Base-by-base conservation (phyloP, 2,888 invertebrate species). In the Agrilus mali region DNA sequence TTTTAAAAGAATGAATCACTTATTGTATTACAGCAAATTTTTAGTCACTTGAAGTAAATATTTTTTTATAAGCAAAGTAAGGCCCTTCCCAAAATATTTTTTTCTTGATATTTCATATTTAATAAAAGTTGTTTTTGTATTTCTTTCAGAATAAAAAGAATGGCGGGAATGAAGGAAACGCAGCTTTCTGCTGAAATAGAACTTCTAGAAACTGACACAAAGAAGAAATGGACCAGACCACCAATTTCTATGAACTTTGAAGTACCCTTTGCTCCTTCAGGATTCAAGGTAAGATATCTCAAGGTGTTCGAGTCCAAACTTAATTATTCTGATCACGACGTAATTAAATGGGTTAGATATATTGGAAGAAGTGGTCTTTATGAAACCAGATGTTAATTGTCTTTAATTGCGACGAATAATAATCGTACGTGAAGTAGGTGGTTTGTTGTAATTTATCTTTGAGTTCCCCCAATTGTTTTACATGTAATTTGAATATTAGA, bases 221-320 rank as follows among this genome's bases (percentile, higher is more conserved):
- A 98, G 71, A 98, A 98, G 73, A 99, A 99, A 67, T 99, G 98
- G 98, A 99, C 98, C 14, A 78, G 98, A 37, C 98, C 98, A 17
- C 98, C 98, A 38, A 98, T 99, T 61, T 98, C 98, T 2, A 98
- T 99, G 97, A 97, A 95, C 69, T 99, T 99, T 66, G 98, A 99
- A 73, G 98, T 99, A 53, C 98, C 98, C 3, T 99, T 98, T 68
- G 98, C 98, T 8, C 98, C 98, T 5, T 98, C 97, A 41, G 98
- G 98, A 1, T 96, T 99, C 67, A 98, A 99, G 77, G 98, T 99
- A 46, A 86, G 98, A 34, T 99, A 98, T 68, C 72, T 99, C 60
- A 99, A 99, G 69, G 98, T 99, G 50, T 99, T 99, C 60, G 98
- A 99, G 69, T 90, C 97, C 1, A 99, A 99, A 67, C 76, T 99